A percentile compares a stretch with the other conserved stretches of the same genome.
These are phyloP conservation scores for Cryptocheilus praepositus DNA, from an alignment of 2,888 invertebrate species.

Conservation along the genomic window DNA sequence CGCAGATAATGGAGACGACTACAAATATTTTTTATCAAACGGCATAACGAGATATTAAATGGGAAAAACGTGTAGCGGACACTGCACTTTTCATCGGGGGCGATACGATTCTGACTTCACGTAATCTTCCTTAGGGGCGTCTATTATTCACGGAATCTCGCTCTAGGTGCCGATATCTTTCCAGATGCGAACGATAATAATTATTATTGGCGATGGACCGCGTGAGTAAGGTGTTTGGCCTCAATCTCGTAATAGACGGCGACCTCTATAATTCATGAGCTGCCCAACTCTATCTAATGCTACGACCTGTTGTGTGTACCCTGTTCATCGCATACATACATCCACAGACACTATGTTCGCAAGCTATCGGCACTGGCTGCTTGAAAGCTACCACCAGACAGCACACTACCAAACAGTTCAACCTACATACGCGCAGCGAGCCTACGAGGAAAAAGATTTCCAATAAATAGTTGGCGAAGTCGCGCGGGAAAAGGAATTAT, in stretches of 20 bases:
- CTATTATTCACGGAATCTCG: slow-evolving; percentile 16
- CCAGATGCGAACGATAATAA: slow-evolving; percentile 30
- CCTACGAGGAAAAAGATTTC: no score
- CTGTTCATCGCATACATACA: slow-evolving; percentile 20
- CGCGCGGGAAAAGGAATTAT: no score
- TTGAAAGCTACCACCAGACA: slow-evolving; percentile 34
- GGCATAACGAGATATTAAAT: no score
- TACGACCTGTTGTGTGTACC: slow-evolving; percentile 31
- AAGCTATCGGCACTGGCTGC: slow-evolving; percentile 34
- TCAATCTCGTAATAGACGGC: slow-evolving; percentile 57
- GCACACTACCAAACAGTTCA: slow-evolving; percentile 25
- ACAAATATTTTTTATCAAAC: no score
- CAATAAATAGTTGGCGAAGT: no score
- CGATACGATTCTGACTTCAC: background rate
- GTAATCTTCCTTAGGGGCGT: slow-evolving; percentile 5
- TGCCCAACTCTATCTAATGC: slow-evolving; percentile 52
- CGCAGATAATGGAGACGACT: no score
- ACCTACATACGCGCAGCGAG: slow-evolving; percentile 14
- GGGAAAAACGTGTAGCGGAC: no score
- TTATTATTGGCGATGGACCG: slow-evolving; percentile 33
- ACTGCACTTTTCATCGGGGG: no score
- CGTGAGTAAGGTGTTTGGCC: slow-evolving; percentile 51
- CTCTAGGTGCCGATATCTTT: slow-evolving; percentile 27
- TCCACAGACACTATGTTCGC: slow-evolving; percentile 26
- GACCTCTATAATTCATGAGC: slow-evolving; percentile 53